These are phyloP conservation scores for Mimachlamys varia DNA, from an alignment of 2,888 invertebrate species.

Conservation along the genomic window DNA sequence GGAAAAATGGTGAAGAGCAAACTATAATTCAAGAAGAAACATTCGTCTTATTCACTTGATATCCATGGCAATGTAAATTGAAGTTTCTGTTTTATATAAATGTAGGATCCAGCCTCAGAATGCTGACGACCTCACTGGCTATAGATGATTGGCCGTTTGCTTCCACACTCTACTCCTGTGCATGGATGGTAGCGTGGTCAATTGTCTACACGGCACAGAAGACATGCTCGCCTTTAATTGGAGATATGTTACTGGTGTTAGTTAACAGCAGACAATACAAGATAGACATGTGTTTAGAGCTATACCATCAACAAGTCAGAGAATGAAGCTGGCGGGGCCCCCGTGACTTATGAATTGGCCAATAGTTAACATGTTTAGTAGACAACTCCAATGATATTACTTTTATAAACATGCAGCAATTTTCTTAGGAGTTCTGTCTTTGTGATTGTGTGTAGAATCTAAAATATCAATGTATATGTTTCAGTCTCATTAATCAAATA, in stretches of 20 bases:
- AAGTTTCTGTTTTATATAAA: background rate
- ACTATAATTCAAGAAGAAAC: background rate
- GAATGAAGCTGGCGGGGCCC: background rate
- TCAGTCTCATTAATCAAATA: background rate
- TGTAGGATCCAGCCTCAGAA: background rate
- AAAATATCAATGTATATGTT: background rate
- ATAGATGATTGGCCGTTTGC: background rate
- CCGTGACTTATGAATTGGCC: background rate
- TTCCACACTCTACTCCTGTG: background rate
- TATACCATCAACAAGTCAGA: background rate
- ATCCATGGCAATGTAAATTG: background rate
- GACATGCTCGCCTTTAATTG: background rate
- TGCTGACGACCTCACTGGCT: background rate
- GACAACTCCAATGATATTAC: background rate
- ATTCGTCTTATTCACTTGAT: background rate
- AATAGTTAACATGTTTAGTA: background rate
- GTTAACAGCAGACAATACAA: background rate
- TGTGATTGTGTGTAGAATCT: background rate
- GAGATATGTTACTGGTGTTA: background rate
- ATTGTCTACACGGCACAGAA: background rate
- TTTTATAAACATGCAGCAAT: background rate
- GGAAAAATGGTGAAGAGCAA: too few relatives aligned
- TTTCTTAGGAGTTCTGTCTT: background rate
- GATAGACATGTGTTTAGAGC: background rate
- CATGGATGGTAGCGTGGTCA: background rate